Conservation (phyloP, 2,888 invertebrate species). For the Sceliomorpha sp. region DNA sequence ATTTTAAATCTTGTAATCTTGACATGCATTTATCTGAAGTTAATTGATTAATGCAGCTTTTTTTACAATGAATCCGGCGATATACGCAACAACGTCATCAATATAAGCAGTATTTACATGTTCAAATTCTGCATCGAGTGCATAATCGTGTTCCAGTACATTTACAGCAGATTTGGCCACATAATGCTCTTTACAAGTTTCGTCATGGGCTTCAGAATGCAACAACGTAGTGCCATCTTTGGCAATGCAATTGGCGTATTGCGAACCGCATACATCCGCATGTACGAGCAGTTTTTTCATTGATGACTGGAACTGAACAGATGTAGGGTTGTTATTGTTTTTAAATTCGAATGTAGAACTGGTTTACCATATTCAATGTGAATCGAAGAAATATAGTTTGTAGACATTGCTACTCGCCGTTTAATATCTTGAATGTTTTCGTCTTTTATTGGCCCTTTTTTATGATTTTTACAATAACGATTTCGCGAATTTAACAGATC, state of each 20-base stretch:
- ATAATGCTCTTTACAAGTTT: no score
- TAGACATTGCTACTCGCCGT: slow-evolving; percentile 14
- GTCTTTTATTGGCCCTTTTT: slow-evolving; percentile 24
- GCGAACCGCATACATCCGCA: slow-evolving; percentile 35
- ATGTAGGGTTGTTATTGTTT: slow-evolving; percentile 59
- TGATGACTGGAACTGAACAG: slow-evolving; percentile 36
- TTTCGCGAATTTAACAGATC: slow-evolving; percentile 60
- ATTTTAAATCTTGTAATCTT: slow-evolving; percentile 11
- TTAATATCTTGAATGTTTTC: slow-evolving; percentile 25
- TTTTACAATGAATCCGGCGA: slow-evolving; percentile 23
- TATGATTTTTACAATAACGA: slow-evolving; percentile 35
- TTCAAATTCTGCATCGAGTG: slow-evolving; percentile 5
- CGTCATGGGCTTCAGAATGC: no score
- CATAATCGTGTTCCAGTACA: slow-evolving; percentile 4
- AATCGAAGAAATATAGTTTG: slow-evolving; percentile 41
- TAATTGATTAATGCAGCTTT: slow-evolving; percentile 7
- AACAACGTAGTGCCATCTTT: slow-evolving; percentile 38
- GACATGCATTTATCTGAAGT: neutral
- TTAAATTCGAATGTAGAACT: slow-evolving; percentile 32
- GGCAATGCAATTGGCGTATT: slow-evolving; percentile 37
- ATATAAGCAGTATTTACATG: slow-evolving; percentile 3
- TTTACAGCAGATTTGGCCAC: neutral
- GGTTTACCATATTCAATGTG: slow-evolving; percentile 9
- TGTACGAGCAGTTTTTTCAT: slow-evolving; percentile 52
- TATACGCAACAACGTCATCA: slow-evolving; percentile 16